A percentile compares a stretch with the other conserved stretches of the same genome.
These are phyloP conservation scores for Lymantria dispar DNA, from an alignment of 2,888 invertebrate species.

Conservation along the genomic window DNA sequence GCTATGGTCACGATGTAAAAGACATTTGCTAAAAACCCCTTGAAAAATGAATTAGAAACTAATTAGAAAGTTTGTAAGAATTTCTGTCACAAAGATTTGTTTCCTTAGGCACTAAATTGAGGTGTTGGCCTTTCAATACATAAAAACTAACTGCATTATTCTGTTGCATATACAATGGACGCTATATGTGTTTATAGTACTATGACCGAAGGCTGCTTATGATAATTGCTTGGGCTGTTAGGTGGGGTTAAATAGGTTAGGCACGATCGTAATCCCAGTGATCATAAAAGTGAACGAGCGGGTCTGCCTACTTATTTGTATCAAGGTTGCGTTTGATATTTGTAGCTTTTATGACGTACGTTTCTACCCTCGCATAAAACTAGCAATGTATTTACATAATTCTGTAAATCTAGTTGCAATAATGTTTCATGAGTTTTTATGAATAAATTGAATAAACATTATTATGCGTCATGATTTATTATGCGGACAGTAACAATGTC, in stretches of 20 bases:
- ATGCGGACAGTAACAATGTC: no score
- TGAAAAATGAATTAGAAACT: no score
- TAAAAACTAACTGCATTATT: neutral
- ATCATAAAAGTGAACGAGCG: slow-evolving; percentile 39
- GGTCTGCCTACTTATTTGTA: slow-evolving; percentile 30
- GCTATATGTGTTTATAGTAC: slow-evolving; percentile 6
- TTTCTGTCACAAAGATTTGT: no score
- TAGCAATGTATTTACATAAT: slow-evolving; percentile 33
- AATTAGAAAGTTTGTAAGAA: no score
- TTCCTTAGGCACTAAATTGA: no score
- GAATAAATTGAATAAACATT: neutral
- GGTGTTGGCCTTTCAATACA: no score
- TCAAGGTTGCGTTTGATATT: slow-evolving; percentile 29
- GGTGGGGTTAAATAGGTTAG: slow-evolving; percentile 33
- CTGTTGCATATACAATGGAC: slow-evolving; percentile 15
- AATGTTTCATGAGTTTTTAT: slow-evolving; percentile 3
- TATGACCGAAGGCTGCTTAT: slow-evolving; percentile 29
- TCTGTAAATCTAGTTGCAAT: slow-evolving; percentile 25
- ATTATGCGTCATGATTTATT: no score
- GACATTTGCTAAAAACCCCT: no score
- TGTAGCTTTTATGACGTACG: slow-evolving; percentile 25
- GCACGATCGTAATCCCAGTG: slow-evolving; percentile 35
- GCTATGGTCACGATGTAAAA: no score
- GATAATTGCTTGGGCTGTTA: slow-evolving; percentile 43
- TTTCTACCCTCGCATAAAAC: slow-evolving; percentile 27